Evolutionary conservation across 1,140 invertebrate genomes (phyloP), one percentile per base, ranked within the genome.

Genomic region (Drosophila tropicalis): DNA sequence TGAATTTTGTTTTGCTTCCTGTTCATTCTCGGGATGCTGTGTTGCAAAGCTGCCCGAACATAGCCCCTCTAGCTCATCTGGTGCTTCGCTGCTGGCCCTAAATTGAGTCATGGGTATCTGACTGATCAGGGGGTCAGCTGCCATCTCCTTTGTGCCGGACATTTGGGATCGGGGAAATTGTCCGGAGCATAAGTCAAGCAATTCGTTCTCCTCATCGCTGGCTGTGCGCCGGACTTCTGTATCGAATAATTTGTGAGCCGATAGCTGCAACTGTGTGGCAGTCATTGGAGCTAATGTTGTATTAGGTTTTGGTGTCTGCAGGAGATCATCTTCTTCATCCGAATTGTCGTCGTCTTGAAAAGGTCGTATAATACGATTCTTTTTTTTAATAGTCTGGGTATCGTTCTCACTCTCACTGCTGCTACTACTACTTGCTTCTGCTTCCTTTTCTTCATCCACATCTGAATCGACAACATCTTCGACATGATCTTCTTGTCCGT

Each of bases 121-220:
- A 55, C 83, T 90, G 25, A 91, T 91, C 0, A 91, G 29, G 25
- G 81, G 75, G 1, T 62, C 34, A 29, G 29, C 29, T 6, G 29
- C 29, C 29, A 5, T 5, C 25, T 55, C 19, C 2, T 70, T 44
- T 0, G 67, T 44, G 12, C 76, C 76, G 1, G 62, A 39, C 25
- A 62, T 62, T 34, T 84, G 73, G 5, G 84, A 56, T n/a, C 82
- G 79, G 0, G 82, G 86, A 9, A 94, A 94, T 72, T 90, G 92
- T 1, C 94, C 93, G 0, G 94, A 94, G 81, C 93, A 94, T n/a
- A 94, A 74, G 6, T 90, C 92, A 10, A 94, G 73, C 10, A 94
- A 71, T 55, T 94, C 93, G 10, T 94, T 92, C 9, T 93, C 93
- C 64, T 93, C 92, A 0, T 93, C 87, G 58, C 90, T 91, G 29